Evolutionary conservation across 2,797 vertebrate genomes (phyloP), one percentile per base, ranked within the genome.

Genomic region (Falco cherrug): DNA sequence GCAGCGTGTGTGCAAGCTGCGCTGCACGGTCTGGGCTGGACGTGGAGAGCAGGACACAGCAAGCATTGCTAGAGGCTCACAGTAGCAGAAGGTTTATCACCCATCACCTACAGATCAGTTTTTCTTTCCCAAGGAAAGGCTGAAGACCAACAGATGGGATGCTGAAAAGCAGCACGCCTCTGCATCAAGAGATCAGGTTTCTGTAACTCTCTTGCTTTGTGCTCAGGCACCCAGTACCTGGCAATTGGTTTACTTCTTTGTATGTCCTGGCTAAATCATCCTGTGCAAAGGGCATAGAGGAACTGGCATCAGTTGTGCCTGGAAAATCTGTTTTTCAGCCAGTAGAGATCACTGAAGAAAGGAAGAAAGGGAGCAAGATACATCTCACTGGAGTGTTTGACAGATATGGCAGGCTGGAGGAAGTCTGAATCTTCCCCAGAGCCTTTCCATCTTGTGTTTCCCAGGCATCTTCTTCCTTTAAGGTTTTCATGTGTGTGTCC

Each of bases 1-100:
- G n/a, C 26, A 33, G 29, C 0, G 0, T 81, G 53, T 63, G 31
- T 5, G 1, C 24, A 57, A 35, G 21, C 57, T 63, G 71, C 51
- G 16, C 67, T 37, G 14, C 3, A 0, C 53, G 63, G n/a, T 11
- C 35, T 2, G 2, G 59, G 60, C 43, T 67, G 48, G 39, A n/a
- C 0, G 0, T 59, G 53, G 71, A 86, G 75, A 45, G 45, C 61
- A 79, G 57, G 61, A 67, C 48, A 54, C 24, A 61, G 17, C 4
- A 7, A 50, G n/a, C 14, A 28, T 70, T 74, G 10, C 47, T 48
- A 56, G 67, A 61, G 47, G 20, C n/a, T 75, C 37, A 28, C 53
- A 0, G 2, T 70, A 51, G 26, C 37, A 83, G 61, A 70, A 43
- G 20, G 13, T 51, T 25, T 70, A 24, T 54, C 43, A n/a, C 22